Percentiles rank a stretch among this genome's conserved stretches.
These are phyloP conservation scores for Zele albiditarsus DNA, from an alignment of 2,888 invertebrate species.

Conservation along the genomic window DNA sequence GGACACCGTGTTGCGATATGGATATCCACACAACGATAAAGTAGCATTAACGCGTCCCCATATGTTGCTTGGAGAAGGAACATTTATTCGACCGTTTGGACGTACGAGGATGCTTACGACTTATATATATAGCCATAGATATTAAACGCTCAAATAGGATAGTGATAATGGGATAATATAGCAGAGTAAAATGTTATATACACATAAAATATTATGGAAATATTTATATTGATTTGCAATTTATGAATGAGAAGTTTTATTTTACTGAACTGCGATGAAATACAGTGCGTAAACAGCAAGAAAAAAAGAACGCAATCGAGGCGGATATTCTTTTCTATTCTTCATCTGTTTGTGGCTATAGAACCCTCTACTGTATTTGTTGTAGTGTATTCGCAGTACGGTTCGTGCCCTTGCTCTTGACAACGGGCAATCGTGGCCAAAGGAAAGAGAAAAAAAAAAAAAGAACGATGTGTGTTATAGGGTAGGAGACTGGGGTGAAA, in stretches of 20 bases:
- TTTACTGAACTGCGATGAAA: neutral
- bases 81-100: conserved; percentile 34
- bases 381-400: neutral
- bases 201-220: neutral
- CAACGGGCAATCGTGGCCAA: neutral
- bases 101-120: conserved; percentile 8
- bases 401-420: neutral
- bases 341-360: neutral
- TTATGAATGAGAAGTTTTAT: too few relatives aligned
- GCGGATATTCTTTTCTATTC: neutral
- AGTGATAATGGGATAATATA: neutral
- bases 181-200: neutral
- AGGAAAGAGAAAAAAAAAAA: neutral
- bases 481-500: conserved; percentile 55
- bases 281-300: neutral
- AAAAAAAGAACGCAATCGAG: too few relatives aligned
- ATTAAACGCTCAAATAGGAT: conserved; percentile 20
- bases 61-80: conserved; percentile 20
- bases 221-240: too few relatives aligned
- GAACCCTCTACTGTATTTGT: neutral
- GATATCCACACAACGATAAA: conserved; percentile 67
- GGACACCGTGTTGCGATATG: conserved; percentile 66
- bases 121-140: neutral
- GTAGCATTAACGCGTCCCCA: conserved; percentile 67
- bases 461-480: conserved; percentile 1